phyloP scores from a whole-genome alignment of 2,888 invertebrate genomes.

The Chaitophorus viminalis region DNA sequence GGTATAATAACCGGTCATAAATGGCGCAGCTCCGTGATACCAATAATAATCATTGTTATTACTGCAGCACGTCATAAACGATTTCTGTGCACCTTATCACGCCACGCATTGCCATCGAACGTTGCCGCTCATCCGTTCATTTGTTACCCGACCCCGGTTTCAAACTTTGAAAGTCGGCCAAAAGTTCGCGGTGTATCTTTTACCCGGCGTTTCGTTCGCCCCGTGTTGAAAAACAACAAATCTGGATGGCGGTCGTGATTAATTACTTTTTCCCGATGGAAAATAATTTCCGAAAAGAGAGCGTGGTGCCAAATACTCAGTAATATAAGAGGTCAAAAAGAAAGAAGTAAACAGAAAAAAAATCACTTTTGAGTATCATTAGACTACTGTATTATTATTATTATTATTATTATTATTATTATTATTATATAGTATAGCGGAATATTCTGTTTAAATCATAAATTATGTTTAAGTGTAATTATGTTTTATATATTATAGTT shows the following conservation, averaged over 20 bases:
- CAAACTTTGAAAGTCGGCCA: conserved; percentile 46
- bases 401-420: no score
- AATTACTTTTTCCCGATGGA: conserved; percentile 18
- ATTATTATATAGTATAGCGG: conserved; percentile 6
- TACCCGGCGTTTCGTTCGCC: not conserved
- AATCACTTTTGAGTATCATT: conserved; percentile 20
- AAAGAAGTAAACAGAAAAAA: not conserved
- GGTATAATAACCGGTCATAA: no score
- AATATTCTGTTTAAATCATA: conserved; percentile 38
- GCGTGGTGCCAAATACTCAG: conserved; percentile 40
- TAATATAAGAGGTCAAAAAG: conserved; percentile 1
- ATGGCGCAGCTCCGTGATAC: no score
- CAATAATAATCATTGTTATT: no score
- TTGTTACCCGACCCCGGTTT: conserved; percentile 33
- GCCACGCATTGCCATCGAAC: not conserved
- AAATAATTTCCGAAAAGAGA: conserved; percentile 29
- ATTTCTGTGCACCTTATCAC: not conserved
- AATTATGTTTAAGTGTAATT: conserved; percentile 35
- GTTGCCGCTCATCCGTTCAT: not conserved
- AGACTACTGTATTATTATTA: not conserved
- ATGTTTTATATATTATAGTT: conserved; percentile 27
- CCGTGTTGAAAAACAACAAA: conserved; percentile 47
- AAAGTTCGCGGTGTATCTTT: conserved; percentile 43
- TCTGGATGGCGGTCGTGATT: conserved; percentile 49
- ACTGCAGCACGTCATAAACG: not conserved